phyloP scores from a whole-genome alignment of 2,888 invertebrate genomes.

The Cosmia pyralina region DNA sequence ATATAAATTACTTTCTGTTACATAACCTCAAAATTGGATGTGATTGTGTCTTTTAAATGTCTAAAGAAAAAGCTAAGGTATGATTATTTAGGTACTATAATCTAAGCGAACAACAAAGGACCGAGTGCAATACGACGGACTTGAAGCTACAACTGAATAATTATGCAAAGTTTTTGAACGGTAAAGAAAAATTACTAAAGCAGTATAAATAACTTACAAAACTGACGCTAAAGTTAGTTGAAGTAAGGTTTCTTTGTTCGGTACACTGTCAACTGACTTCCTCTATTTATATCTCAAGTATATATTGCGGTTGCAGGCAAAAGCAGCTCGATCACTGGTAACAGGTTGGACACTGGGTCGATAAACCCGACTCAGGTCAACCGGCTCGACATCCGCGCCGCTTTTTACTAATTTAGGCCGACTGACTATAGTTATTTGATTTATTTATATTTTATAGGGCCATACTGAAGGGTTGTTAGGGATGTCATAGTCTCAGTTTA shows the following conservation, averaged over 20 bases:
- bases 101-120: not conserved
- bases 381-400: conserved; percentile 53
- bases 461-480: not conserved
- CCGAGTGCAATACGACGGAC: not conserved
- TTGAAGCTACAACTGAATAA: not conserved
- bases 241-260: conserved; percentile 21
- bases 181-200: not conserved
- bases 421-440: conserved; percentile 28
- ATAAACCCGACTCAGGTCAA: conserved; percentile 69
- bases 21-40: not conserved
- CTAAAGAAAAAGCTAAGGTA: not conserved
- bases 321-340: conserved; percentile 40
- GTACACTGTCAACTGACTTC: not conserved
- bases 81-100: not conserved
- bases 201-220: conserved; percentile 10
- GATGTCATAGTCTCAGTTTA: not conserved
- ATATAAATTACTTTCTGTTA: not conserved
- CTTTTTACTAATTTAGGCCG: conserved; percentile 59
- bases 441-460: conserved; percentile 36
- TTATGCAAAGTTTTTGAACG: not conserved
- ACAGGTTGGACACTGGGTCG: conserved; percentile 68
- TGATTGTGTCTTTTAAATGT: not conserved
- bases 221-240: not conserved
- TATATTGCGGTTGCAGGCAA: conserved; percentile 47
- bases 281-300: conserved; percentile 42